Percentiles rank a stretch among this genome's conserved stretches.
phyloP scores from a whole-genome alignment of 1,140 invertebrate genomes.

The Cherax destructor region DNA sequence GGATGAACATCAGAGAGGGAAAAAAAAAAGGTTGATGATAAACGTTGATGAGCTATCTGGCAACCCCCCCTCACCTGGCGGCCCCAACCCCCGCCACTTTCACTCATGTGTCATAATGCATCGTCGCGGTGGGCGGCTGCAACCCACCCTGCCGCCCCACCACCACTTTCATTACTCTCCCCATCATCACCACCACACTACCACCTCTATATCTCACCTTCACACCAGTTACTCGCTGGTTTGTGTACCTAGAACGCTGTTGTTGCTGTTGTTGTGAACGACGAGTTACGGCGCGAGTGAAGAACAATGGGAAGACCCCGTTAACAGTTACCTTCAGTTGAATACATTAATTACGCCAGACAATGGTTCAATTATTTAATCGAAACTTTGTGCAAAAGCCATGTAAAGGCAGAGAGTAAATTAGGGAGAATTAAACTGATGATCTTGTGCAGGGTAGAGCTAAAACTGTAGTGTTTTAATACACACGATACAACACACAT shows the following conservation, averaged over 20 bases:
- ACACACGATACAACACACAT: no score
- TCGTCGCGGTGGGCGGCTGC: background rate
- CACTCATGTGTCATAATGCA: background rate
- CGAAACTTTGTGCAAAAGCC: slow-evolving; percentile 17
- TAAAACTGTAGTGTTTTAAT: no score
- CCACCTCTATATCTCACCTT: no score
- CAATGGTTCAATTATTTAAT: slow-evolving; percentile 43
- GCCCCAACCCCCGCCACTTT: background rate
- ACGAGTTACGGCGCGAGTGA: background rate
- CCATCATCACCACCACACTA: no score
- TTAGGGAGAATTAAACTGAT: slow-evolving; percentile 26
- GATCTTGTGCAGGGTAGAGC: background rate
- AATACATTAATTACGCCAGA: slow-evolving; percentile 36
- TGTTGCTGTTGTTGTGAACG: background rate
- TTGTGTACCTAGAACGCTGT: no score
- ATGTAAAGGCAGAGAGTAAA: slow-evolving; percentile 33
- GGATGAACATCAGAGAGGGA: background rate
- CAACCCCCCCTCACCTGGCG: background rate
- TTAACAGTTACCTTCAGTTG: slow-evolving; percentile 16
- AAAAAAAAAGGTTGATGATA: background rate
- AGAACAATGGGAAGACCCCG: background rate
- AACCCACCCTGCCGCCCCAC: no score
- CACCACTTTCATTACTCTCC: no score
- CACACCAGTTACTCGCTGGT: no score
- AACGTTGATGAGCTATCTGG: background rate